Base-by-base conservation (phyloP, 2,113 vertebrate genomes). In the Festucalex cinctus region DNA sequence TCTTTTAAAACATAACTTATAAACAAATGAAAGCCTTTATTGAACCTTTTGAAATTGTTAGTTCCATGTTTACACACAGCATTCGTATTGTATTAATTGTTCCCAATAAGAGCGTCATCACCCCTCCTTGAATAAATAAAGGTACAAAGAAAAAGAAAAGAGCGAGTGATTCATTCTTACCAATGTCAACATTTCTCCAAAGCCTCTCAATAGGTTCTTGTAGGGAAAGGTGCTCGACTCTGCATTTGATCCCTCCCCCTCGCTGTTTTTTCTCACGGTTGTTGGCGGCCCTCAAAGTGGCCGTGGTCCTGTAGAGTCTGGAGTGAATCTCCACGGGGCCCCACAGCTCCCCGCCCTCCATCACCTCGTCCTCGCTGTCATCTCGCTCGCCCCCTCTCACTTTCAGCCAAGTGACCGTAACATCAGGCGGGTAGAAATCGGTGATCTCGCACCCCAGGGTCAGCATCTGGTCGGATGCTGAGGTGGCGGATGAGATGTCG, bases 391-490 rank as follows among this genome's bases (percentile, higher is more conserved):
- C 85, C 17, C 56, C 73, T 51, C 73, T 75, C 56, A 85, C 70
- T 68, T 69, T 87, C 69, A 91, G 80, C 91, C 92, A 93, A 53
- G 84, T 88, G 28, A 93, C 86, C 0, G 82, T 72, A 16, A 92
- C 44, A 51, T 85, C 82, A 0, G 90, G 82, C 20, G 91, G 92
- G 74, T 90, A 91, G 81, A 92, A 93, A 28, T 86, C 85, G 19
- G 86, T 85, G 62, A 93, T 87, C 51, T 90, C 86, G 73, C 91
- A 93, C 57, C 86, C 86, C n/a, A 93, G 64, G 19, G 68, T 87
- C 56, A 81, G 32, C n/a, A 66, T 70, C 59, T 79, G 76, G 51
- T 69, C 73, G 0, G 63, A 53, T 6, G 58, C 20, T 2, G 68
- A 65, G 12, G 71, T 48, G 4, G 54, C 32, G 73, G 66, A 74